These are phyloP conservation scores for Diorhabda sublineata DNA, from an alignment of 1,140 invertebrate genomes.

Conservation along the genomic window DNA sequence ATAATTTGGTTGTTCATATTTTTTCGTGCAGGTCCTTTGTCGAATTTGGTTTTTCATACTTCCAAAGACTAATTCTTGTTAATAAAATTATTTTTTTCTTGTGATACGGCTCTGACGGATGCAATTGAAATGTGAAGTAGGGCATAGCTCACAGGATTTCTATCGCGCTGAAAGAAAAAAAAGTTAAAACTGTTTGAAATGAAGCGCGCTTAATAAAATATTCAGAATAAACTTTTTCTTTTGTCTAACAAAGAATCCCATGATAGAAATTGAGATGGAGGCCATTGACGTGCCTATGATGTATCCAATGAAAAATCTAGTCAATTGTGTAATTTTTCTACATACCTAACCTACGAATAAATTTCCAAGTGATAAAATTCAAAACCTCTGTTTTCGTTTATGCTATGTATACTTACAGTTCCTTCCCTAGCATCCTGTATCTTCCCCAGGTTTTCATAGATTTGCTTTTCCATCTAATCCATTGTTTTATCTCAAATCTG, in stretches of 20 bases:
- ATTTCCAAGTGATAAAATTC: background rate
- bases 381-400: background rate
- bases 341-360: too few species aligned
- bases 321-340: too few species aligned
- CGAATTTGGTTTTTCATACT: too few species aligned
- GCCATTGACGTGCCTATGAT: background rate
- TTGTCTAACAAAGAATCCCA: constrained; percentile 36
- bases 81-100: too few species aligned
- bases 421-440: background rate
- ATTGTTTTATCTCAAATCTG: too few species aligned
- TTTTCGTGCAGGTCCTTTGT: too few species aligned
- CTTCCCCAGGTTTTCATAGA: too few species aligned
- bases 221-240: constrained; percentile 35
- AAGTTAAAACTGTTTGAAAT: constrained; percentile 33
- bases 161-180: constrained; percentile 17
- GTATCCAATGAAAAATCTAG: too few species aligned
- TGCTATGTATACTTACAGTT: background rate
- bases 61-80: too few species aligned
- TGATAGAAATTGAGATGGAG: constrained; percentile 34
- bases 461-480: too few species aligned
- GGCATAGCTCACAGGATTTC: background rate
- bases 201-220: constrained; percentile 38
- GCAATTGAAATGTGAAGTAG: constrained; percentile 1
- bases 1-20: too few species aligned
- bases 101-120: background rate